These are phyloP conservation scores for Sinocyclocheilus grahami DNA, from an alignment of 2,113 vertebrate species.

Conservation along the genomic window DNA sequence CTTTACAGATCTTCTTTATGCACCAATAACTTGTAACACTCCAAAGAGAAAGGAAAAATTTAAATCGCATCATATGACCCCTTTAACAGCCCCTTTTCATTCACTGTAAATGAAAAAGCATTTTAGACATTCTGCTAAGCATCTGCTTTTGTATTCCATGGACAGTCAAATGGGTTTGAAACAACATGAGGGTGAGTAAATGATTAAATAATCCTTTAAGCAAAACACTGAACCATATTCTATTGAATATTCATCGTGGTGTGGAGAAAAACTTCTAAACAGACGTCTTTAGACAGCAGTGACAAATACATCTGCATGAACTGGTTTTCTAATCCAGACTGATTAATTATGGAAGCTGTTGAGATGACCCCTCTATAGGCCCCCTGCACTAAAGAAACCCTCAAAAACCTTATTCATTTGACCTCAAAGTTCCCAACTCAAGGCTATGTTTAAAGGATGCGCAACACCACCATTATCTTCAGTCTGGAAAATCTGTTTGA, in stretches of 20 bases:
- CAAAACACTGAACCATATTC: not conserved
- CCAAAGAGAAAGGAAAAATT: too few species aligned
- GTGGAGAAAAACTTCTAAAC: not conserved
- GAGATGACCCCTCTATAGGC: not conserved
- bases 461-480: slow-evolving; percentile 13
- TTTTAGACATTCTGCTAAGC: not conserved
- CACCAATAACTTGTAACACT: too few species aligned
- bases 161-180: not conserved
- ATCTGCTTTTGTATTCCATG: not conserved
- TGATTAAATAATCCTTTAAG: not conserved
- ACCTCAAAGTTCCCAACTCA: slow-evolving; percentile 31
- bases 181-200: not conserved
- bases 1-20: too few species aligned
- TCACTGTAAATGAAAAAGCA: not conserved
- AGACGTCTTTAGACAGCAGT: slow-evolving; percentile 3
- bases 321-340: not conserved
- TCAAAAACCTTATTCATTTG: slow-evolving; percentile 1
- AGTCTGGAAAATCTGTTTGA: slow-evolving; percentile 40
- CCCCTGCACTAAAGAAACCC: not conserved
- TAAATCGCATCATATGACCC: too few species aligned
- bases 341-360: not conserved
- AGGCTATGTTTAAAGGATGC: slow-evolving; percentile 20
- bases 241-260: not conserved
- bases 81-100: not conserved
- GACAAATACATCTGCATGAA: not conserved